Base-by-base conservation (phyloP, 2,888 invertebrate species). In the Notodonta ziczac region DNA sequence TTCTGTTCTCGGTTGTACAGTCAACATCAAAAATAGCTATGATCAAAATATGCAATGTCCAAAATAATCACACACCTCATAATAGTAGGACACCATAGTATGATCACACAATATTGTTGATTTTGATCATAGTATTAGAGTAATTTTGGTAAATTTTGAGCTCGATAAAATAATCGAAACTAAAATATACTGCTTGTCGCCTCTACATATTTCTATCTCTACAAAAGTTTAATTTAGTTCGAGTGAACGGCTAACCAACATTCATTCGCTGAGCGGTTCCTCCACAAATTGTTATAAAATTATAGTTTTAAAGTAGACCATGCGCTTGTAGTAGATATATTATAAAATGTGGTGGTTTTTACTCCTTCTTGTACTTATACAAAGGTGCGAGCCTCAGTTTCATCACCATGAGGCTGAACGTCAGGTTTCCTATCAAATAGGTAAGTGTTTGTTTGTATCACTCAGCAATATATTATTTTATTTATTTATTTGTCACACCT, bases 381-480 rank as follows among this genome's bases (percentile, higher is more conserved):
- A 75, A 16, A 69, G 70, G 67, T 79, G 84, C 67, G 69, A 70
- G 51, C 57, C 86, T 5, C 84, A 89, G 62, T 72, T 89, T 55
- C 66, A 42, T 3, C 56, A 73, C 9, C 78, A 78, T 53, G 76
- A 68, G 9, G 73, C 81, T 56, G 82, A 71, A 12, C 60, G 63
- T 14, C 80, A 84, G 59, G 69, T 83, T 59, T 79, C 85, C 4
- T 89, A 85, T 66, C 82, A 89, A 78, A 84, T 91, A 68, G 90
- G 90, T 90, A 65, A 84, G 86, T 81, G 46, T 46, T 42, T 12
- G 9, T 4, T 42, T 10, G 9, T 42, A 42, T 24, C 35, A 35
- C 2, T 35, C 5, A 35, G 6, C 35, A 35, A 6, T 35, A 2
- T 35, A 35, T 35, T 35, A 35, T 35, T 24, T 24, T 24, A 24